Evolutionary conservation across 2,797 vertebrate species (phyloP), one percentile per base, ranked within the genome.

Genomic region (Aulostomus chinensis): DNA sequence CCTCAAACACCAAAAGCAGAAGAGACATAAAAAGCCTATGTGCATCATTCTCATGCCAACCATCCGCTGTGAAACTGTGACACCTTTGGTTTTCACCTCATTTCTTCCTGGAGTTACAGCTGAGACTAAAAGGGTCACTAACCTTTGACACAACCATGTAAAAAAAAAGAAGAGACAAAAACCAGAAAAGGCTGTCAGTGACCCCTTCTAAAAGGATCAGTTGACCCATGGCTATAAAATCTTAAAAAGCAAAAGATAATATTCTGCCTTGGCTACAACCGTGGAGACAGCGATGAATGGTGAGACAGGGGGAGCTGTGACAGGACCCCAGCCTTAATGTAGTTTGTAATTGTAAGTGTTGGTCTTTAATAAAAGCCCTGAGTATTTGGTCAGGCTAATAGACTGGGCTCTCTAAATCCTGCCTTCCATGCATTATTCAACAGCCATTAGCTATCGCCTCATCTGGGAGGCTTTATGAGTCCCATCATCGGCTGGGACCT

Each of bases 321-420:
- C 58, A 74, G 79, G 73, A 84, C 81, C 81, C 67, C 54, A 7
- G 80, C 68, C 81, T 85, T 89, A 89, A 86, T 86, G 84, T 84
- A 84, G 86, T 84, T 87, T 87, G 85, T 88, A 88, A 90, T 86
- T 88, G 85, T 88, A 89, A 90, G 84, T 90, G 89, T 89, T 89
- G 82, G 84, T 89, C 87, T 88, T 85, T 85, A 87, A 88, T 86
- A 88, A 89, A 89, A 88, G 81, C 80, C 78, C 58, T 73, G 79
- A 77, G 81, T 87, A 88, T 90, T 88, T 88, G 85, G 85, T 85
- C 76, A 85, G 84, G 77, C 83, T 90, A 90, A 91, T 89, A 88
- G 88, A 86, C 85, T 85, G 75, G 69, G 79, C 80, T 86, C 86
- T 89, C 87, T 83, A 84, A 90, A 88, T 87, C 86, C 86, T 84